These are phyloP conservation scores for Clarias magur DNA, from an alignment of 2,113 vertebrate genomes.

Conservation along the genomic window DNA sequence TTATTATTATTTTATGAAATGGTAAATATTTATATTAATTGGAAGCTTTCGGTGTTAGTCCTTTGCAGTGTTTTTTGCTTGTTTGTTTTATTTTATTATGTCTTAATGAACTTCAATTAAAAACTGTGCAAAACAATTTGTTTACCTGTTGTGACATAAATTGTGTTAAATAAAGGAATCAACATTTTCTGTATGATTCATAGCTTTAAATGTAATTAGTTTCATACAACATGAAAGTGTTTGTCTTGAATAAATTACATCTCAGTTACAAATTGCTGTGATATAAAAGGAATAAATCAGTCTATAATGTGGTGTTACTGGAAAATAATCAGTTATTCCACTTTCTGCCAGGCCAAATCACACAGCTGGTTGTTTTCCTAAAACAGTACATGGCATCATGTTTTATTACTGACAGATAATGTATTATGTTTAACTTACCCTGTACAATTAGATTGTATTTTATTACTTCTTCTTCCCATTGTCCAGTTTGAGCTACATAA, in stretches of 20 bases:
- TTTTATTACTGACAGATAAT: neutral
- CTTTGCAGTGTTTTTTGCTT: neutral
- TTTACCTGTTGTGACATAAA: neutral
- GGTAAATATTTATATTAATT: too few relatives aligned
- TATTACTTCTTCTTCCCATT: accelerated
- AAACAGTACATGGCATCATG: neutral
- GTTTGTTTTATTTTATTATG: too few relatives aligned
- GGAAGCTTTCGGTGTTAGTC: neutral
- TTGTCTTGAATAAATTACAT: neutral
- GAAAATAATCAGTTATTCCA: too few relatives aligned
- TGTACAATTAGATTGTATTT: conserved; percentile 38
- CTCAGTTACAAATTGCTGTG: neutral
- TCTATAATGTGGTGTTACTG: too few relatives aligned
- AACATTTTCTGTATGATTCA: neutral
- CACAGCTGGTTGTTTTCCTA: neutral
- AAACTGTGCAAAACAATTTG: neutral
- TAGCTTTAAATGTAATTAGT: neutral
- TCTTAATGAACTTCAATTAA: neutral
- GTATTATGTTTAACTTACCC: conserved; percentile 55
- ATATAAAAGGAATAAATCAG: too few relatives aligned
- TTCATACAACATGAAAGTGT: neutral
- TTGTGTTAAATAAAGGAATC: neutral
- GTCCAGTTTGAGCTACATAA: neutral
- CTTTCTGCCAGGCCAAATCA: too few relatives aligned
- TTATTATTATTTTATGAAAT: too few relatives aligned